Base-by-base conservation (phyloP, 2,888 invertebrate genomes). In the Ophonus ardosiacus region DNA sequence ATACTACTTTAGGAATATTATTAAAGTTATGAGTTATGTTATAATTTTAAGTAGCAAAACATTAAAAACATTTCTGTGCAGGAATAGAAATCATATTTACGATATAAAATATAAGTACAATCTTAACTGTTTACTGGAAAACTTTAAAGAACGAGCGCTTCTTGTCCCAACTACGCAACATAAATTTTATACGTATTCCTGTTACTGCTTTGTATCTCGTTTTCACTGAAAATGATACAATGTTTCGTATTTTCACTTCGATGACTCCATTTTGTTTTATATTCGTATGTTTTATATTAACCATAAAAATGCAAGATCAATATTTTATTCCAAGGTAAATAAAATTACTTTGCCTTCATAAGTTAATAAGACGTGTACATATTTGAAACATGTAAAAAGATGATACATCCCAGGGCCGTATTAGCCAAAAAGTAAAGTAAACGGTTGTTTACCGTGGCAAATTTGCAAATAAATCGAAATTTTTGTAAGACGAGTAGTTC, bases 361-460 rank as follows among this genome's bases (percentile, higher is more conserved):
- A 68, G 68, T 68, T 68, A 68, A 68, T 68, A 68, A 68, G 68
- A 68, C 31, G 38, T 68, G 68, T 68, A 68, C 68, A 68, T 68
- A 68, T 68, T 68, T 68, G 68, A 24, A 21, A 38, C 13, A 68
- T 13, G 68, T 68, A 31, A 38, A 38, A 38, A 38, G 38, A 68
- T 68, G 68, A 38, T 68, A 38, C 38, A 63, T 17, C 56, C 15
- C 56, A 8, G 24, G 15, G 15, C 31, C 31, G 31, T 31, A 31
- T 31, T 31, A 31, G 31, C 31, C 6, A 31, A 0, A 5, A 31
- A 31, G 31, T 5, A 31, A 6, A 31, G 5, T 31, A 31, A 31
- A 6, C 31, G 6, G 31, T 21, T 21, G 21, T 1, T 31, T 31
- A 31, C 31, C 5, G 31, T 5, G 31, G 5, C 31, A 31, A 4